Evolutionary conservation across 2,888 invertebrate genomes (phyloP).

Genomic region (Parthenolecanium corni): DNA sequence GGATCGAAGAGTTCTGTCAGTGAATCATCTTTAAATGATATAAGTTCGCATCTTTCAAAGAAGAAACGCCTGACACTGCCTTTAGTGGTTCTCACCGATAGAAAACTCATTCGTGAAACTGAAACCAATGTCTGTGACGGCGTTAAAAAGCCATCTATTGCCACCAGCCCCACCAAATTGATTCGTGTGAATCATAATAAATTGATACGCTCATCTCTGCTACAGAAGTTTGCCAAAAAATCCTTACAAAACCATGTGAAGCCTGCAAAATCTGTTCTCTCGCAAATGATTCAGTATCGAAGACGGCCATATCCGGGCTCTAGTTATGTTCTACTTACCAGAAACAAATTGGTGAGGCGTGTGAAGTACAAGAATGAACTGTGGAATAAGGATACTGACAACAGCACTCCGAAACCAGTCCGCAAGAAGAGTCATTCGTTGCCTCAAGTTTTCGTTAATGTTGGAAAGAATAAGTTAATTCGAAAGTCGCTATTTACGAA

Average conservation of each 20-base stretch:
- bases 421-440: background rate
- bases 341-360: constrained; percentile 14
- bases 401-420: background rate
- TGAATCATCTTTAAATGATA: too few species aligned
- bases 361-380: constrained; percentile 6
- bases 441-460: constrained; percentile 1
- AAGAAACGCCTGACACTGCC: too few species aligned
- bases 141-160: background rate
- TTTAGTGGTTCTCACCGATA: background rate
- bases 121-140: background rate
- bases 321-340: constrained; percentile 12
- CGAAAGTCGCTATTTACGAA: constrained; percentile 14
- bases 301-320: constrained; percentile 5
- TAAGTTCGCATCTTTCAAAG: too few species aligned
- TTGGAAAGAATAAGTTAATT: constrained; percentile 17
- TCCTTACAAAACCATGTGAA: background rate
- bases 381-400: background rate
- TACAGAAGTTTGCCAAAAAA: background rate
- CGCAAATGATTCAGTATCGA: constrained; percentile 11
- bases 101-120: constrained; percentile 8
- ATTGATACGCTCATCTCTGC: constrained; percentile 5
- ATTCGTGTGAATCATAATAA: constrained; percentile 18
- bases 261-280: constrained; percentile 2
- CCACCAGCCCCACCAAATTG: background rate
- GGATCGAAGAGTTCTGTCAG: too few species aligned